These are phyloP conservation scores for Pseudomugil tenellus DNA, from an alignment of 2,797 vertebrate species.

Conservation along the genomic window DNA sequence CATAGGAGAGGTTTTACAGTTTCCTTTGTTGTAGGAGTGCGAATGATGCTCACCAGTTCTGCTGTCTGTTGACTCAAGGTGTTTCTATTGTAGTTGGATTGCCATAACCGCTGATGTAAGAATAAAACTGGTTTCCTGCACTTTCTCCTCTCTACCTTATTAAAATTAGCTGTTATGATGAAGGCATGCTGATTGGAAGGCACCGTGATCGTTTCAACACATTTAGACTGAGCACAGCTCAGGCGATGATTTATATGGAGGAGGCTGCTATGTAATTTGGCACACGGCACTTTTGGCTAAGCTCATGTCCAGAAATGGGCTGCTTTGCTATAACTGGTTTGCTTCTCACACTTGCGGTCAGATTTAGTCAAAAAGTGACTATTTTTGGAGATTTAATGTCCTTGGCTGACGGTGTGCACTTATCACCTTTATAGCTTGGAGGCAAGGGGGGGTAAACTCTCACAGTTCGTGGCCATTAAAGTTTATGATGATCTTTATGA, in stretches of 20 bases:
- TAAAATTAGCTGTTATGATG: slow-evolving; percentile 55
- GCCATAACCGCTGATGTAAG: slow-evolving; percentile 46
- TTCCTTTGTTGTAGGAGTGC: slow-evolving; percentile 52
- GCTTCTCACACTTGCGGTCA: slow-evolving; percentile 46
- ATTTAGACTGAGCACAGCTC: slow-evolving; percentile 44
- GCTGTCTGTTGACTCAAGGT: slow-evolving; percentile 51
- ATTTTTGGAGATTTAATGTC: slow-evolving; percentile 71
- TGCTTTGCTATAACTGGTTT: slow-evolving; percentile 51
- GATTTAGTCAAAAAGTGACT: slow-evolving; percentile 61
- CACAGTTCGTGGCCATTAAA: slow-evolving; percentile 53
- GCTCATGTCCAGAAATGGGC: slow-evolving; percentile 34
- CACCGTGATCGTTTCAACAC: slow-evolving; percentile 33
- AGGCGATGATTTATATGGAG: slow-evolving; percentile 56
- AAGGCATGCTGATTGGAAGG: slow-evolving; percentile 46
- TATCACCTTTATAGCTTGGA: slow-evolving; percentile 62
- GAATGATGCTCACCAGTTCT: slow-evolving; percentile 62
- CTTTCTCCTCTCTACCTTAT: slow-evolving; percentile 49
- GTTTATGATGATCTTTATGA: slow-evolving; percentile 63
- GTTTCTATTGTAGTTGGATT: slow-evolving; percentile 67
- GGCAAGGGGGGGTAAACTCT: slow-evolving; percentile 47
- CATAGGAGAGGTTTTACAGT: slow-evolving; percentile 51
- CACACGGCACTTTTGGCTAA: slow-evolving; percentile 41
- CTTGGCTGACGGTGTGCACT: slow-evolving; percentile 63
- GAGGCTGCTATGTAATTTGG: slow-evolving; percentile 53
- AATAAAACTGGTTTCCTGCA: slow-evolving; percentile 56